phyloP scores from a whole-genome alignment of 1,140 invertebrate species.

The Brachionus manjavacas region DNA sequence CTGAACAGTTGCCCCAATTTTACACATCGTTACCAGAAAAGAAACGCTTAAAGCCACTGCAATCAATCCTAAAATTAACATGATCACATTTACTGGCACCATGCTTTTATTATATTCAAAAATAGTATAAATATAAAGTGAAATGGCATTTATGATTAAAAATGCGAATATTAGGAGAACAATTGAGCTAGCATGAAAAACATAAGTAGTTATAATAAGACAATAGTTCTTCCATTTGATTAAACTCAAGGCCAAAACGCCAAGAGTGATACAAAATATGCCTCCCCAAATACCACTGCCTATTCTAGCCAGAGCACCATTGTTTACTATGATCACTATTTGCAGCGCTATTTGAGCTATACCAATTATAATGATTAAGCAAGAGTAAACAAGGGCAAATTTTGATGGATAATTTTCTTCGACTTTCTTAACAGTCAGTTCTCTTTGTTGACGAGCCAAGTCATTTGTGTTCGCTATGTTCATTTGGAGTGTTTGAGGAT shows the following conservation, averaged over 20 bases:
- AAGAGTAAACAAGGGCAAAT: background rate
- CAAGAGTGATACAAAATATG: background rate
- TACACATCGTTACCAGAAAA: background rate
- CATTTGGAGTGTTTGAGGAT: background rate
- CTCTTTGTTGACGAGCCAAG: background rate
- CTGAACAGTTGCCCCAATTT: background rate
- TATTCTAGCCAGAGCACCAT: background rate
- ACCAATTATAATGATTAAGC: background rate
- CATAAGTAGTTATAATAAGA: background rate
- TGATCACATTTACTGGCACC: background rate
- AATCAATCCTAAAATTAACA: background rate
- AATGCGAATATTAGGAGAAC: background rate
- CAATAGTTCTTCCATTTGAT: background rate
- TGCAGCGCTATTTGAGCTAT: background rate
- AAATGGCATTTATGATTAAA: background rate
- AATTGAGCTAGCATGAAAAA: background rate
- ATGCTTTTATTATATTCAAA: background rate
- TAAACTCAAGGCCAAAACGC: background rate
- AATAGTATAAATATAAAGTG: background rate
- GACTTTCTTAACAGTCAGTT: background rate
- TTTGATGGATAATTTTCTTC: constrained; percentile 5
- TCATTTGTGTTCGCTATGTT: background rate
- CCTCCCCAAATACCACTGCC: constrained; percentile 27
- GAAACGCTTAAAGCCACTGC: background rate
- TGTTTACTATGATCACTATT: background rate